Base-by-base conservation (phyloP, 2,888 invertebrate genomes). In the Rhimphoctona megacephalus region DNA sequence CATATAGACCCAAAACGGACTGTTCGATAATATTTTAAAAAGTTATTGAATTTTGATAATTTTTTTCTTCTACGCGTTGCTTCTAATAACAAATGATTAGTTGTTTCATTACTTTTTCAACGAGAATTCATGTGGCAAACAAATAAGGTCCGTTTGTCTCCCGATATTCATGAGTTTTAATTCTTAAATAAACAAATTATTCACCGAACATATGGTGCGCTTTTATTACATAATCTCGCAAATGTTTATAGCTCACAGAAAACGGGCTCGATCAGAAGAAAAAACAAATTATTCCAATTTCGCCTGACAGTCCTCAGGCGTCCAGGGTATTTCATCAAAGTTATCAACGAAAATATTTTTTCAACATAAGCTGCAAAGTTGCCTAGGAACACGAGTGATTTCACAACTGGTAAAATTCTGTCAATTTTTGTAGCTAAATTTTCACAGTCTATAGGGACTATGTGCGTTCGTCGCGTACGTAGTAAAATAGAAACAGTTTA, bases 371-470 rank as follows among this genome's bases (percentile, higher is more conserved):
- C 14, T 57, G 25, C 25, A 25, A 11, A 57, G 25, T 25, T 57
- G 14, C 0, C 22, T 1, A 61, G 3, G 4, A 69, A 14, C 46
- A 49, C 49, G 49, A 25, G 8, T 19, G 17, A 49, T 30, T 49
- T 70, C 0, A 52, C 33, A 33, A 70, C 14, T 70, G 30, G 49
- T 49, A 8, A 19, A 49, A 70, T 6, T 49, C 4, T 49, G 69
- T 70, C 57, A 80, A 80, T 70, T 70, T 52, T 79, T 43, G 14
- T 22, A 67, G 57, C 54, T 46, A 67, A 67, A 73, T 54, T 66
- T 83, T 22, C 64, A 36, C 39, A n/a, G 61, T 72, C 46, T 36
- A 72, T 73, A 39, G 69, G 22, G 22, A 33, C 25, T 36, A 19
- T 9, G 52, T 43, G 69, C 22, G 81, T 30, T 49, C 43, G 39